These are phyloP conservation scores for Bilobella aurantiaca DNA, from an alignment of 1,140 invertebrate species.

Conservation along the genomic window DNA sequence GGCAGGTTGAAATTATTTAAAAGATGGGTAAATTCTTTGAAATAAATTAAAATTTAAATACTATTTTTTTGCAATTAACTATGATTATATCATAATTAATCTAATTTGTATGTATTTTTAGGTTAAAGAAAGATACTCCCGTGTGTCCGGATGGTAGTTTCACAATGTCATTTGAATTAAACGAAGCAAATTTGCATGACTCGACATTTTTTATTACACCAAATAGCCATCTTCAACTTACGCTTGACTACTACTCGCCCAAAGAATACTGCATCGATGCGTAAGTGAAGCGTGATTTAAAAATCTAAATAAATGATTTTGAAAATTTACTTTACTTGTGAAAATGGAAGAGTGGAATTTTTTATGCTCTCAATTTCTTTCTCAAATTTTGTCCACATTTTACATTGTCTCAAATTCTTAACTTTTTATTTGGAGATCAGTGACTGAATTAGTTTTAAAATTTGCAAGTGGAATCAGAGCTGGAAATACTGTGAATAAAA, in stretches of 20 bases:
- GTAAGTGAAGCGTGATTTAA: constrained; percentile 9
- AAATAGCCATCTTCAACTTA: not conserved
- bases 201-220: not conserved
- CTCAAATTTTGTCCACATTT: not conserved
- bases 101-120: not conserved
- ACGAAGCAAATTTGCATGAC: not conserved
- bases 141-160: not conserved
- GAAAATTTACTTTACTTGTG: not conserved
- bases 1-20: not conserved
- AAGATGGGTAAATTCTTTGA: no score
- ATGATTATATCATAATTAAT: not conserved
- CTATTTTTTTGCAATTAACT: not conserved
- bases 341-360: not conserved
- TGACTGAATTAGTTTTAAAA: no score
- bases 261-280: constrained; percentile 28
- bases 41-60: no score
- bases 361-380: not conserved
- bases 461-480: no score
- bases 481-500: not conserved
- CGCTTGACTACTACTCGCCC: constrained; percentile 24
- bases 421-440: not conserved
- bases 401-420: not conserved
- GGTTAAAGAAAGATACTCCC: not conserved
- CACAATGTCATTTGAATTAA: not conserved
- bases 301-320: not conserved